Evolutionary conservation across 2,888 invertebrate species (phyloP), one percentile per base, ranked within the genome.

Genomic region (Trissoscelio sp.): DNA sequence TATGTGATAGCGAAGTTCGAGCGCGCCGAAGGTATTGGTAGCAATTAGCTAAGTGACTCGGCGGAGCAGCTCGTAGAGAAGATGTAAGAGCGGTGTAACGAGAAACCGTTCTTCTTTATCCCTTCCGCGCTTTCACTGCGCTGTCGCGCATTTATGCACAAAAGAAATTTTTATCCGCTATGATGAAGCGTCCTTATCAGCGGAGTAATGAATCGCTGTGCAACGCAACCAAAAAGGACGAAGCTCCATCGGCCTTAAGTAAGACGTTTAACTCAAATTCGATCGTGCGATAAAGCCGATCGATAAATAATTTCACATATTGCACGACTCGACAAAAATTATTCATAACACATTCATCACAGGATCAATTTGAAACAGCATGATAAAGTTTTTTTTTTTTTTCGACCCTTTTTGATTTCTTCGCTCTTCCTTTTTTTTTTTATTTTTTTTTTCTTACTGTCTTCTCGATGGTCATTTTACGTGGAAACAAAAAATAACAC

Each of bases 41-140:
- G 85, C 87, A 88, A 88, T 88, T 88, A 88, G 88, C 88, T 87
- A 86, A 88, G 86, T 83, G 86, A 84, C 83, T 83, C 85, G 84
- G 75, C 83, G 82, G 62, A 83, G 82, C 74, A 80, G 82, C 87
- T 88, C 88, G 88, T 89, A 89, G 86, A 88, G 88, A 88, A 86
- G 87, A 88, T 88, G 88, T 88, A 85, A 86, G 84, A 87, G 86
- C 86, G 84, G 82, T 87, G 87, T 88, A 87, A 87, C 85, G 85
- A 85, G 87, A 86, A 88, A 88, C 88, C 88, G 88, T 88, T 89
- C 87, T 88, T 85, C 84, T 79, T 69, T 72, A 73, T 73, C 62
- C 70, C 77, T 58, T 66, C 20, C 55, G 44, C 44, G 66, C 72
- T 60, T 58, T 78, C 80, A 74, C 70, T 64, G n/a, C 31, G 58